phyloP scores from a whole-genome alignment of 2,797 vertebrate species.

The Crypturellus tataupa region DNA sequence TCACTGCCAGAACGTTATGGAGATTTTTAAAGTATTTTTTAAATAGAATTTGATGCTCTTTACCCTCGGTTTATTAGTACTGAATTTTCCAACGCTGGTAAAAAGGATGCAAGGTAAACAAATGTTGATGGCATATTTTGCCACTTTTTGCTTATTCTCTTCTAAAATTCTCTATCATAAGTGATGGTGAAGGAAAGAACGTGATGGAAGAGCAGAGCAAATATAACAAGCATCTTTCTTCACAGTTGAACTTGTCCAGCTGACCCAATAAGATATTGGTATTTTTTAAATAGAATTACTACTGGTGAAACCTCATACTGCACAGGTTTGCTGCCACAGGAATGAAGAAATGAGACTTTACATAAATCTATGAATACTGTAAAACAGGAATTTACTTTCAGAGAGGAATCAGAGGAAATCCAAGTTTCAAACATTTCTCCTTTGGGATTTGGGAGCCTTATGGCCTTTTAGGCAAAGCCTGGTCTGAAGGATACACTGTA shows the following conservation, averaged over 20 bases:
- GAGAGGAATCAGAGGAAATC: not conserved
- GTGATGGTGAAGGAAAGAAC: not conserved
- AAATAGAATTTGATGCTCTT: not conserved
- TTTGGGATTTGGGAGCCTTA: constrained; percentile 34
- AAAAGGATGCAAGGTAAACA: not conserved
- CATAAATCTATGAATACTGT: constrained; percentile 44
- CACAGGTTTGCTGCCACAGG: constrained; percentile 29
- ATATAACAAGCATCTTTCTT: not conserved
- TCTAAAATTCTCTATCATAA: not conserved
- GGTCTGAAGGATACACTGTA: not conserved
- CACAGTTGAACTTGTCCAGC: not conserved
- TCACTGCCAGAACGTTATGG: not conserved
- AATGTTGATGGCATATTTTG: not conserved
- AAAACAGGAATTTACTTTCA: constrained; percentile 32
- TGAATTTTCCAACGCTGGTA: not conserved
- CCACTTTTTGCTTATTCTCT: not conserved
- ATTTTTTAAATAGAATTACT: too few relatives aligned
- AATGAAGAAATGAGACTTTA: constrained; percentile 24
- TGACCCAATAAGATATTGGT: constrained; percentile 40
- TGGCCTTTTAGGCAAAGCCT: constrained; percentile 9
- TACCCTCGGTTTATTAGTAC: not conserved
- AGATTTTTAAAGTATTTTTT: not conserved
- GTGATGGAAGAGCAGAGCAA: not conserved
- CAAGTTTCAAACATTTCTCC: constrained; percentile 42
- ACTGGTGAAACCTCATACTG: constrained; percentile 44